Base-by-base conservation (phyloP, 2,888 invertebrate species). In the Anthrax anthrax region DNA sequence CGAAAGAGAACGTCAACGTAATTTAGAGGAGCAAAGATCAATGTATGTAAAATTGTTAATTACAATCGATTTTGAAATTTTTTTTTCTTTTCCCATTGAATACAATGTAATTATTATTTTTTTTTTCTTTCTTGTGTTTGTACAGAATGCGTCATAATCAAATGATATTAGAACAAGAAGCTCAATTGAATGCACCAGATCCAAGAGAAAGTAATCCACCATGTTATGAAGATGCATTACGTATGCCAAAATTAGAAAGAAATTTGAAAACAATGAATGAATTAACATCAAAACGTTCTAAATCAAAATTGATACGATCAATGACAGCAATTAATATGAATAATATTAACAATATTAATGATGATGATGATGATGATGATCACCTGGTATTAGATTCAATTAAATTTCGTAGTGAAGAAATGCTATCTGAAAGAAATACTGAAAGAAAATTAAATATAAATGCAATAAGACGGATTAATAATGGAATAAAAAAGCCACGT, bases 181-280 rank as follows among this genome's bases (percentile, higher is more conserved):
- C 72, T 16, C 65, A 73, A 14, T 69, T 72, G 44, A 81, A 77
- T 58, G 76, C 80, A 18, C 77, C 81, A 8, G 81, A 81, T 62
- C 78, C 78, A 1, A 72, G 81, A 54, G 84, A 84, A 64, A 71
- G 80, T 29, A 74, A 77, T 48, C 80, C 84, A 36, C 86, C 86
- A 1, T 79, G 80, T 4, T 86, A 86, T 57, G 80, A 78, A 56
- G 85, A 84, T 67, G 86, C 85, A 32, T 70, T 86, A 47, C 72
- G 78, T 18, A 79, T 86, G 78, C 82, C 84, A 2, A 77, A 80
- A 58, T 57, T 82, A 37, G 78, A 76, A 55, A 63, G 72, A 4
- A 79, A 80, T 0, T 73, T 72, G 56, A 74, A 75, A 55, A 78
- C 78, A 1, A 62, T 69, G 61, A 37, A 62, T 47, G 59, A 64